phyloP scores from a whole-genome alignment of 2,797 vertebrate genomes.

The Macropus fuliginosus region DNA sequence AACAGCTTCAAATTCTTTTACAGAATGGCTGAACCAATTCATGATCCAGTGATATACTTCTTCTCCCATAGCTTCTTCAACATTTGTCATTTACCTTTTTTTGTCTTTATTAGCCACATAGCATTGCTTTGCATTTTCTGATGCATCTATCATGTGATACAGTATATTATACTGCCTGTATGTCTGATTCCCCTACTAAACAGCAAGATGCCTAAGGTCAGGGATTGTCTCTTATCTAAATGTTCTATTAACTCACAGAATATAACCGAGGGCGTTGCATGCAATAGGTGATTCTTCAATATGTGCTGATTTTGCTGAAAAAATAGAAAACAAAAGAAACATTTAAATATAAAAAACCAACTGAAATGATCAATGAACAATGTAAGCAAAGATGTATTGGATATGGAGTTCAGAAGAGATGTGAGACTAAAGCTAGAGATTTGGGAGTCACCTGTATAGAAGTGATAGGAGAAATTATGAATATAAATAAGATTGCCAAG shows the following conservation, averaged over 20 bases:
- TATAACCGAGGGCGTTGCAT: neutral
- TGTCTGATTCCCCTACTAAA: neutral
- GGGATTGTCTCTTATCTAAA: neutral
- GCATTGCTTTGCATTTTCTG: neutral
- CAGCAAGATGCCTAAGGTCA: neutral
- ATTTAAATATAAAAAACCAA: neutral
- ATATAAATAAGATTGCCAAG: neutral
- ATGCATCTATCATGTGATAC: neutral
- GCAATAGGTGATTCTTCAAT: neutral
- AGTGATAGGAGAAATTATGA: neutral
- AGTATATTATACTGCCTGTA: neutral
- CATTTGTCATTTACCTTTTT: neutral
- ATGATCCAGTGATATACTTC: neutral
- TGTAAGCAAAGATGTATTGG: neutral
- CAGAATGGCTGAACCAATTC: neutral
- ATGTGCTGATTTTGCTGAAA: neutral
- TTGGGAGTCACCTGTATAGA: neutral
- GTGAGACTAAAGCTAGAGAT: neutral
- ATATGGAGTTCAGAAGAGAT: neutral
- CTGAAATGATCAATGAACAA: neutral
- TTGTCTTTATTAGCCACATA: neutral
- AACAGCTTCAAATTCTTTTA: neutral
- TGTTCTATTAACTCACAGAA: neutral
- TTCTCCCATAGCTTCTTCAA: neutral
- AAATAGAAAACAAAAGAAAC: neutral